A percentile compares a stretch with the other conserved stretches of the same genome.
phyloP scores from a whole-genome alignment of 2,113 vertebrate species.

The Tragulus kanchil region DNA sequence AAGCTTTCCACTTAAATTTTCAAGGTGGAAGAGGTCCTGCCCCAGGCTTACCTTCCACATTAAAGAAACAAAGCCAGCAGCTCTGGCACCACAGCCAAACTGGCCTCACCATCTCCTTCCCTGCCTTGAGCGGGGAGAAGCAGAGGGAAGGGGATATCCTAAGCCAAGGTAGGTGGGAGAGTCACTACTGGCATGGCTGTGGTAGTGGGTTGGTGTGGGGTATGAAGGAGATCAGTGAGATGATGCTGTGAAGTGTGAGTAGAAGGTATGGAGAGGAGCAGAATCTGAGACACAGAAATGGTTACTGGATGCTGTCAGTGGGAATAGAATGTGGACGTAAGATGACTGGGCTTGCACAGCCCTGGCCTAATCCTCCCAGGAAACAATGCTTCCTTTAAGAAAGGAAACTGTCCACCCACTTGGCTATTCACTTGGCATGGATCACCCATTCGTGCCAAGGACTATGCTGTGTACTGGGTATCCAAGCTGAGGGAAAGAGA shows the following conservation, averaged over 20 bases:
- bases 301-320: neutral
- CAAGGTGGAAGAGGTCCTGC: neutral
- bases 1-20: neutral
- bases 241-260: neutral
- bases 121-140: neutral
- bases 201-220: neutral
- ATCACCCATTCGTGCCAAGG: neutral
- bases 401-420: neutral
- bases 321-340: neutral
- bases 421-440: neutral
- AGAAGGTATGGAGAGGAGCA: neutral
- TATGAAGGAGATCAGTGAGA: neutral
- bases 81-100: neutral
- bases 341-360: no score
- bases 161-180: neutral
- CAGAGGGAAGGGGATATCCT: neutral
- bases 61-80: neutral
- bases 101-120: neutral
- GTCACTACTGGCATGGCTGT: rapidly evolving
- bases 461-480: neutral
- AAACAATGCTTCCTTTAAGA: neutral
- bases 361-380: neutral
- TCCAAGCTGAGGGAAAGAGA: neutral
- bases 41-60: neutral
- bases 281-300: neutral